phyloP scores from a whole-genome alignment of 2,797 vertebrate species.

The Cuculus canorus region DNA sequence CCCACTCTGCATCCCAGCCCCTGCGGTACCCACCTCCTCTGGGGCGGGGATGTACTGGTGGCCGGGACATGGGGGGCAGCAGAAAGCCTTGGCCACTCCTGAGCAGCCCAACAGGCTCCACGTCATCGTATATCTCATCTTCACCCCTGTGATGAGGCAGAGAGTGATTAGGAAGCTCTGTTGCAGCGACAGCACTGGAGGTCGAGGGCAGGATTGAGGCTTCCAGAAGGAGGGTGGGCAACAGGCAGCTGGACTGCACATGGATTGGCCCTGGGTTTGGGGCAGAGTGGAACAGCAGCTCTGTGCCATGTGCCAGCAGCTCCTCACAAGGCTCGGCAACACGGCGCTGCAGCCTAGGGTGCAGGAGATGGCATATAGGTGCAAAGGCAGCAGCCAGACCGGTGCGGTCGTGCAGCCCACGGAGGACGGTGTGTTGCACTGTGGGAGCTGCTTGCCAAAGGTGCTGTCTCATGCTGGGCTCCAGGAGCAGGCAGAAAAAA shows the following conservation, averaged over 20 bases:
- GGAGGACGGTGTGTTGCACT: background rate
- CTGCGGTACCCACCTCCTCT: conserved; percentile 10
- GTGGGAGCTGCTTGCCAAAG: background rate
- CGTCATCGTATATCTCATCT: conserved; percentile 25
- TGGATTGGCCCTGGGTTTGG: background rate
- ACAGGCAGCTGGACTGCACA: background rate
- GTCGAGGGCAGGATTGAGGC: fast-evolving
- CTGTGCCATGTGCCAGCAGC: background rate
- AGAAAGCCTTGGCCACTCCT: background rate
- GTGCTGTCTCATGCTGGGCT: background rate
- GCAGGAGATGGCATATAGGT: fast-evolving
- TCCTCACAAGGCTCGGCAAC: background rate
- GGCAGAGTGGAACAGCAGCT: background rate
- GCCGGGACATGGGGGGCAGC: background rate
- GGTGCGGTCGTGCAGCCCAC: fast-evolving
- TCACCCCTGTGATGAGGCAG: background rate
- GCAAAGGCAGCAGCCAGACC: background rate
- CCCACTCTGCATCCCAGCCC: background rate
- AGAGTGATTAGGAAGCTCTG: background rate
- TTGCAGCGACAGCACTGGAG: fast-evolving
- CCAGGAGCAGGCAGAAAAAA: background rate
- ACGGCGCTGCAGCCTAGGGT: background rate
- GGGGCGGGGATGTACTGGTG: fast-evolving
- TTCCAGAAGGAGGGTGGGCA: background rate
- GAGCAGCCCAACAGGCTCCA: background rate